Evolutionary conservation across 2,888 invertebrate genomes (phyloP).

Genomic region (Caenorhabditis sp.): DNA sequence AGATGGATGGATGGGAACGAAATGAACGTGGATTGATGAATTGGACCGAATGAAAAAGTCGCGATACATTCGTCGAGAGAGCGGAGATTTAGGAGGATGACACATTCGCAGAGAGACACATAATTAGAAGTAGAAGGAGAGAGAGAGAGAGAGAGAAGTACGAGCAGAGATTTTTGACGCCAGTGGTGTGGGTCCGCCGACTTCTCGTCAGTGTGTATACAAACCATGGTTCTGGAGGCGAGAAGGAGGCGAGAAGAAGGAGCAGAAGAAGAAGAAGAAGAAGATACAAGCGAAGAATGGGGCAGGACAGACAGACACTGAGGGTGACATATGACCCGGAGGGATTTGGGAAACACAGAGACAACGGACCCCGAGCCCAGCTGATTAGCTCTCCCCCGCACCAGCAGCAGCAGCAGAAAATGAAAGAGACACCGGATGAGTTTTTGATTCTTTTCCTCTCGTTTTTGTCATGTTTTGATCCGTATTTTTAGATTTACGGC

Average conservation of each 20-base stretch:
- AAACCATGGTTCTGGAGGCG: conserved; percentile 15
- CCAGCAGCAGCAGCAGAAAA: too few species aligned
- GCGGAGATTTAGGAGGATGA: conserved; percentile 45
- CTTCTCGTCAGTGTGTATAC: conserved; percentile 29
- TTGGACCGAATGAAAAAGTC: conserved; percentile 8
- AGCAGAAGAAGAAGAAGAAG: conserved; percentile 31
- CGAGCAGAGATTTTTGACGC: conserved; percentile 39
- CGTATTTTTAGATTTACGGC: too few species aligned
- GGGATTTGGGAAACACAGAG: not conserved
- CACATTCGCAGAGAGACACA: conserved; percentile 15
- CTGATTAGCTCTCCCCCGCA: conserved; percentile 8
- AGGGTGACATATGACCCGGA: conserved; percentile 25
- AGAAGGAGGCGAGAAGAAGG: conserved; percentile 5
- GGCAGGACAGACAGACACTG: conserved; percentile 3
- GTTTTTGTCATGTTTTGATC: too few species aligned
- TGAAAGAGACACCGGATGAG: too few species aligned
- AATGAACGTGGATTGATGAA: conserved; percentile 18
- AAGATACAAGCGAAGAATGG: conserved; percentile 20
- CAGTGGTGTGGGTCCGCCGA: conserved; percentile 21
- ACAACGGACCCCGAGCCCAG: not conserved
- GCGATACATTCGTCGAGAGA: conserved; percentile 16
- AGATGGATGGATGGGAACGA: not conserved
- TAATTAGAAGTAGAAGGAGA: conserved; percentile 38
- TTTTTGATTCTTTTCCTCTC: too few species aligned
- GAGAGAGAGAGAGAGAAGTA: conserved; percentile 5